Percentiles rank a stretch among this genome's conserved stretches.
These are phyloP conservation scores for Emydocephalus ijimae DNA, from an alignment of 2,113 vertebrate genomes.

Conservation along the genomic window DNA sequence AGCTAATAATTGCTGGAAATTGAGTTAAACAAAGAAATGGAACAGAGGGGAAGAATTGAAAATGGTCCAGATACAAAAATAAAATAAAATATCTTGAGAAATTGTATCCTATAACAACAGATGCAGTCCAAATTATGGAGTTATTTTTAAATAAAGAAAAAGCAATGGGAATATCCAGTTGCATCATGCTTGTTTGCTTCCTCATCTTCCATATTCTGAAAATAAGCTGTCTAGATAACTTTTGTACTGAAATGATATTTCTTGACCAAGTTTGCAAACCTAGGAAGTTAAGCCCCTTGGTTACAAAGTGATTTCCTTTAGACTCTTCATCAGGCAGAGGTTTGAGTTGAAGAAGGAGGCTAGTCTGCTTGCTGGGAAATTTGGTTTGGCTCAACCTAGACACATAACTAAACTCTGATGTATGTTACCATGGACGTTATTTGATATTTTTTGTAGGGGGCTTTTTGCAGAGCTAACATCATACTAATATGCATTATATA, in stretches of 20 bases:
- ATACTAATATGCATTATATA: conserved; percentile 6
- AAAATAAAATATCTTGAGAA: background rate
- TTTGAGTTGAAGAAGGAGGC: background rate
- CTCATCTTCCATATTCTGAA: background rate
- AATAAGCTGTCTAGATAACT: background rate
- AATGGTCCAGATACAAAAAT: background rate
- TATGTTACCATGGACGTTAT: conserved; percentile 8
- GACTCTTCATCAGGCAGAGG: background rate
- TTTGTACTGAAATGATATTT: background rate
- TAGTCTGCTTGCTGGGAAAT: background rate
- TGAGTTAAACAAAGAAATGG: background rate
- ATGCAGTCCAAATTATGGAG: background rate
- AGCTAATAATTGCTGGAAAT: background rate
- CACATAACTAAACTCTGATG: conserved; percentile 22
- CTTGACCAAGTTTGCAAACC: background rate
- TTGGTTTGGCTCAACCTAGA: background rate
- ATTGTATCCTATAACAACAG: background rate
- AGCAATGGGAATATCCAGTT: background rate
- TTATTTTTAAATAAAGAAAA: background rate
- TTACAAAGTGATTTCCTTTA: background rate
- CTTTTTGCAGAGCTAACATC: conserved; percentile 28
- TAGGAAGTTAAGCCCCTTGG: background rate
- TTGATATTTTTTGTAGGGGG: conserved; percentile 30
- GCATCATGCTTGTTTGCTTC: background rate
- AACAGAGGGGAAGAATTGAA: background rate